Evolutionary conservation across 2,797 vertebrate genomes (phyloP), one percentile per base, ranked within the genome.

Genomic region (Lepidocolaptes lacrymiger): DNA sequence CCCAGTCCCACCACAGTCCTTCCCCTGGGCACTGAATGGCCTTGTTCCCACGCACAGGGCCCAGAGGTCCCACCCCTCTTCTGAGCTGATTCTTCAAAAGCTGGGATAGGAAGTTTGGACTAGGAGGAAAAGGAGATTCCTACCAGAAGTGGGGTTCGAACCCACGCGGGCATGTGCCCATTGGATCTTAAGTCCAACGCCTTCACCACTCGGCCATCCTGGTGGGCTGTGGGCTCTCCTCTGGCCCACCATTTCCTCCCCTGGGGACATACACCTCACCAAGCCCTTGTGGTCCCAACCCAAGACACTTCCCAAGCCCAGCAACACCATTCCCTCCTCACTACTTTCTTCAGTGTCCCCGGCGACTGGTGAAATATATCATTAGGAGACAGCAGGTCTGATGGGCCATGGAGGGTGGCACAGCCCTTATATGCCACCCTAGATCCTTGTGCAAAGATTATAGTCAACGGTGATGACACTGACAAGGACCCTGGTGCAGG

Each of bases 101-200:
- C 32, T 34, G 49, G n/a, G 32, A 9, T 64, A 56, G 7, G 21
- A 21, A 5, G 1, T 14, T 15, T 15, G 23, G 51, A 28, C 9
- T 14, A 0, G 2, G n/a, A 66, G 48, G 41, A 95, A 96, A 96
- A 91, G 46, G 10, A 73, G 8, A 4, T 2, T 22, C 32, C 5
- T 95, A 97, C 96, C 96, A 97, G 96, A 96, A 96, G 95, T 96
- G 96, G 96, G 97, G 95, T 97, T 97, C 89, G 85, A 98, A 98
- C 97, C 96, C 96, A 97, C 89, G 56, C 61, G 75, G 95, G 95
- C 95, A 77, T 86, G 3, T 1, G 89, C 95, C 95, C 97, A 97
- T 95, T 96, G 95, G 95, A 95, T 97, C 94, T 97, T 96, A 96
- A 97, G 96, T 96, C 96, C 93, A 97, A 97, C 89, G 86, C 96